Conservation (phyloP, 2,113 vertebrate genomes). For the Craseonycteris thonglongyai region DNA sequence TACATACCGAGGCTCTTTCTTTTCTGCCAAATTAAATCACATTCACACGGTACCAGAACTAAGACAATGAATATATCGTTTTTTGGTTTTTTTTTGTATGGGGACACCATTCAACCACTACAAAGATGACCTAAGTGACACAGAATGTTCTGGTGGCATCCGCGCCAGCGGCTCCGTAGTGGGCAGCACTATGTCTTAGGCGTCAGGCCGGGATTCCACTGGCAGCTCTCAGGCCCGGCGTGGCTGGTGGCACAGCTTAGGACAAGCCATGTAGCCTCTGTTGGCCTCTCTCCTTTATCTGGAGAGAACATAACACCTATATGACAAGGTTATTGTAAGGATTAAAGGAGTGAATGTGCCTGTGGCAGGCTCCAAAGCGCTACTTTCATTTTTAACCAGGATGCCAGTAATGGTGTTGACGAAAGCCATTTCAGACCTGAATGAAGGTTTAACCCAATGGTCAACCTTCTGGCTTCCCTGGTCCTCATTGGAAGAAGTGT, state of each 20-base stretch:
- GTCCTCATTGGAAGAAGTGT: no score
- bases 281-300: neutral
- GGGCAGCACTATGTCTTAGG: neutral
- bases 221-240: neutral
- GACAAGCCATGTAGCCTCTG: neutral
- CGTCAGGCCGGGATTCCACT: no score
- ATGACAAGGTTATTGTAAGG: neutral
- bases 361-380: neutral
- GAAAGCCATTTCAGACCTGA: neutral
- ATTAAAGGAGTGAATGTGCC: neutral
- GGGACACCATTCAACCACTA: neutral
- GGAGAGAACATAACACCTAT: neutral
- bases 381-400: neutral
- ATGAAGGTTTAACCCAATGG: neutral
- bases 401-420: neutral
- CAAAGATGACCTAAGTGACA: neutral
- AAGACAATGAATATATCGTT: neutral
- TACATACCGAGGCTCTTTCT: neutral
- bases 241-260: accelerated
- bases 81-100: no score
- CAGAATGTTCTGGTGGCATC: neutral
- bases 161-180: neutral
- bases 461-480: no score
- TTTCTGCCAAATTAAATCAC: neutral
- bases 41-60: neutral